A percentile compares a stretch with the other conserved stretches of the same genome.
These are phyloP conservation scores for Cryptophagus acutangulus DNA, from an alignment of 2,888 invertebrate genomes.

Conservation along the genomic window DNA sequence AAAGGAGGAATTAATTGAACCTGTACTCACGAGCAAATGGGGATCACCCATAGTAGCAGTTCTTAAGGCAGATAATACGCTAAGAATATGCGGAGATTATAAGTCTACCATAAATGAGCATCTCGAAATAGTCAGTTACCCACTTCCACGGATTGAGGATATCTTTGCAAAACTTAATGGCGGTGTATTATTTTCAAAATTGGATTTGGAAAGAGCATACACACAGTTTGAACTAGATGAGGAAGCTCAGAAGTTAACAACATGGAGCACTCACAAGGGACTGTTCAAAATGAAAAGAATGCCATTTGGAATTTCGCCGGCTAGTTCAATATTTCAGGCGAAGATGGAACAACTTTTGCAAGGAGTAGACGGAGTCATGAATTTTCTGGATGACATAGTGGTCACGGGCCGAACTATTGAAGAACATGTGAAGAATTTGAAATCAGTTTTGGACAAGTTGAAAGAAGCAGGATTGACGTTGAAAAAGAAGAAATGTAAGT, in stretches of 20 bases:
- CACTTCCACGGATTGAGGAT: slow-evolving; percentile 5
- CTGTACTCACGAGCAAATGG: background rate
- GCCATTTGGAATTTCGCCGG: slow-evolving; percentile 39
- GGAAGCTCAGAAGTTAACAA: slow-evolving; percentile 1
- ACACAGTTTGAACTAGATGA: slow-evolving; percentile 11
- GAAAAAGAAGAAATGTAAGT: slow-evolving; percentile 35
- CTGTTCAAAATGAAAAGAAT: slow-evolving; percentile 36
- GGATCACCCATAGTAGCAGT: slow-evolving; percentile 6
- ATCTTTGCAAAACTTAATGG: slow-evolving; percentile 3
- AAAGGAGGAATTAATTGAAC: background rate
- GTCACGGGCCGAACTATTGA: slow-evolving; percentile 27
- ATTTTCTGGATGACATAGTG: slow-evolving; percentile 36
- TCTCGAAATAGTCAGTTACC: slow-evolving; percentile 2
- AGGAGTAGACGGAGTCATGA: slow-evolving; percentile 30
- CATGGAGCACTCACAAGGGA: slow-evolving; percentile 24
- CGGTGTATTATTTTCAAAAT: slow-evolving; percentile 3
- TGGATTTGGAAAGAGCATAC: slow-evolving; percentile 7
- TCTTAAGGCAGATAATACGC: background rate
- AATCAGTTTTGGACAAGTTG: slow-evolving; percentile 26
- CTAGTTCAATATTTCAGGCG: slow-evolving; percentile 39
- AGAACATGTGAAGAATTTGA: slow-evolving; percentile 27
- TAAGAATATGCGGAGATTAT: slow-evolving; percentile 9
- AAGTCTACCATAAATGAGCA: slow-evolving; percentile 3
- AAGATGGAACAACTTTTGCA: slow-evolving; percentile 36
- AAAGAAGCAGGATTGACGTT: slow-evolving; percentile 30